Conservation (phyloP, 2,888 invertebrate genomes). For the Cheilosia soror region DNA sequence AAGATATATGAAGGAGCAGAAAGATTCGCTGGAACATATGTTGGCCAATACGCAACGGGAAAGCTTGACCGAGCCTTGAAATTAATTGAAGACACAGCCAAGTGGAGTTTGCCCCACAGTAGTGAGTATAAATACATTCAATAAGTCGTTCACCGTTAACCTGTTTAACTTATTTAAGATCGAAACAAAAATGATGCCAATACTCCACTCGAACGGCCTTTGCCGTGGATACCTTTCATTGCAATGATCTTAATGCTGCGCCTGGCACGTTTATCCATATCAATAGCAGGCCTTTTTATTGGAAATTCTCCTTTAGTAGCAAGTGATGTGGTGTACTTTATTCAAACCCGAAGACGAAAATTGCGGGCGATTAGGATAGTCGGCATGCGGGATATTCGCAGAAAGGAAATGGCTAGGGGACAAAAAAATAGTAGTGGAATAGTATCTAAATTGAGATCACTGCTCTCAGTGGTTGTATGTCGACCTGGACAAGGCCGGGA, state of each 20-base stretch:
- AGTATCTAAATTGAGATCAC: constrained; percentile 75
- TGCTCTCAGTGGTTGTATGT: constrained; percentile 79
- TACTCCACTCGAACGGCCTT: constrained; percentile 79
- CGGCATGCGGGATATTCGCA: constrained; percentile 78
- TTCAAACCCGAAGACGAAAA: constrained; percentile 81
- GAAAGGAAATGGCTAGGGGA: constrained; percentile 75
- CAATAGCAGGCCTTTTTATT: constrained; percentile 79
- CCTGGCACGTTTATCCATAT: constrained; percentile 78
- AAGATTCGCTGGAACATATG: constrained; percentile 79
- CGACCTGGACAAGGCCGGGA: constrained; percentile 78
- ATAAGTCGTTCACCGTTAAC: background rate
- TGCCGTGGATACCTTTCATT: constrained; percentile 82
- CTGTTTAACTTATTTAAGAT: constrained; percentile 9
- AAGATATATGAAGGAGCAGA: constrained; percentile 78
- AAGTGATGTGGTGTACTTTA: constrained; percentile 79
- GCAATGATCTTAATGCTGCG: constrained; percentile 80
- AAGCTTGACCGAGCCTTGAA: constrained; percentile 79
- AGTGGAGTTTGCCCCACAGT: constrained; percentile 81
- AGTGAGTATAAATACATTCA: constrained; percentile 74
- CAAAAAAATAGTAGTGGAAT: constrained; percentile 56
- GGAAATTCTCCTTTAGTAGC: constrained; percentile 80
- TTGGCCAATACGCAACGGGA: constrained; percentile 80
- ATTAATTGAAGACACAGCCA: constrained; percentile 81
- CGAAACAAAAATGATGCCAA: constrained; percentile 53
- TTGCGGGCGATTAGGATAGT: constrained; percentile 80